Base-by-base conservation (phyloP, 2,888 invertebrate species). In the Cacoxenus indagator region DNA sequence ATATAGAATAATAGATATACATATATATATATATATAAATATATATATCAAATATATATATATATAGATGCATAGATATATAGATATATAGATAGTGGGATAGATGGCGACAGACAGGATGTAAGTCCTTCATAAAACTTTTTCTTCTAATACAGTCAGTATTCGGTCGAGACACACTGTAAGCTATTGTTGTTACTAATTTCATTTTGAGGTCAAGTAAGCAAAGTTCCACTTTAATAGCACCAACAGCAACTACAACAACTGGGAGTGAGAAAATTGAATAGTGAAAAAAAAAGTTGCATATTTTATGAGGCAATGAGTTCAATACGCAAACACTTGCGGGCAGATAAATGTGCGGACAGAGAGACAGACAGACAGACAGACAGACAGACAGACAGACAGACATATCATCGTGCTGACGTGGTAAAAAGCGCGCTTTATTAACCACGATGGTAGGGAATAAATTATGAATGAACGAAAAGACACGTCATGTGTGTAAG, bases 121-220 rank as follows among this genome's bases (percentile, higher is more conserved):
- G n/a, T n/a, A n/a, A n/a, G n/a, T n/a, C n/a, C n/a, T n/a, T n/a
- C n/a, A n/a, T n/a, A n/a, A n/a, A n/a, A n/a, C n/a, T n/a, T n/a
- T n/a, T n/a, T n/a, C n/a, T n/a, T n/a, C n/a, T n/a, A n/a, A n/a
- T n/a, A n/a, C n/a, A n/a, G n/a, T n/a, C n/a, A n/a, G n/a, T n/a
- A n/a, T n/a, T n/a, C n/a, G n/a, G n/a, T n/a, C n/a, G n/a, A n/a
- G n/a, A 4, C 37, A 14, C 37, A 37, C 8, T 37, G 22, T 19
- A 51, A 8, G 51, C 51, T 19, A 51, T 51, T 51, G 22, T 51
- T 51, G 51, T 51, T 51, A 51, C 4, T 51, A 51, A 51, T 51
- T 51, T 17, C 51, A 17, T 51, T 51, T 51, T 51, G 51, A 51
- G 51, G 51, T 51, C 51, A 51, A 51, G 51, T 51, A 22, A 5